Evolutionary conservation across 2,113 vertebrate genomes (phyloP).

Genomic region (Tonatia bakeri): DNA sequence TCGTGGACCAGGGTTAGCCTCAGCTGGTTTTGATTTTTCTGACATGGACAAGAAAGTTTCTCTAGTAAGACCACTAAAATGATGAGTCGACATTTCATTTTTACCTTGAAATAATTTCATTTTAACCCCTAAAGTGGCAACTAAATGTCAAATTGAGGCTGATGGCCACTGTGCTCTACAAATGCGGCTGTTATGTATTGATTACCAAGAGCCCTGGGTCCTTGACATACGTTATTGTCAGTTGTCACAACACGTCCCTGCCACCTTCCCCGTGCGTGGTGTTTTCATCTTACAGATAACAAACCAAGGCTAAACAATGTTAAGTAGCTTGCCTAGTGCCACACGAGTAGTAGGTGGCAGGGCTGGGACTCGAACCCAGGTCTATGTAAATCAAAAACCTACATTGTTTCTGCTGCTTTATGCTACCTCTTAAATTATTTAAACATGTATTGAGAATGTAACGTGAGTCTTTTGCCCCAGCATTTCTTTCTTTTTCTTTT

Average conservation of each 20-base stretch:
- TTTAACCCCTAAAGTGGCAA: neutral
- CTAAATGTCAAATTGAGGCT: neutral
- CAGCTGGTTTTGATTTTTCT: neutral
- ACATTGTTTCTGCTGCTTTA: neutral
- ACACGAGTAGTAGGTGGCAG: neutral
- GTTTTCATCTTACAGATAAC: neutral
- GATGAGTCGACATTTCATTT: slow-evolving; percentile 24
- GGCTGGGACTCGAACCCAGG: neutral
- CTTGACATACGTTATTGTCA: neutral
- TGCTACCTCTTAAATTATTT: neutral
- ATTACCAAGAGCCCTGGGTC: neutral
- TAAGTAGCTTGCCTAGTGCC: neutral
- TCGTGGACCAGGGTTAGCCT: neutral
- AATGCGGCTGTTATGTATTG: neutral
- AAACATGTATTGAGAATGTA: neutral
- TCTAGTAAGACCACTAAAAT: neutral
- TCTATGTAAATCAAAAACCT: slow-evolving; percentile 10
- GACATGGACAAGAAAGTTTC: neutral
- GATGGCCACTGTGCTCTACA: neutral
- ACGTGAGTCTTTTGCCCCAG: slow-evolving; percentile 35
- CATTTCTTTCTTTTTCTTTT: neutral
- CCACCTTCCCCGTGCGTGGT: neutral
- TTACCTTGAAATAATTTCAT: neutral
- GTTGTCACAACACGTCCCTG: neutral
- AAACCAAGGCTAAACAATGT: neutral